A percentile compares a stretch with the other conserved stretches of the same genome.
phyloP scores from a whole-genome alignment of 2,888 invertebrate genomes.

The Cephus pygmeus region DNA sequence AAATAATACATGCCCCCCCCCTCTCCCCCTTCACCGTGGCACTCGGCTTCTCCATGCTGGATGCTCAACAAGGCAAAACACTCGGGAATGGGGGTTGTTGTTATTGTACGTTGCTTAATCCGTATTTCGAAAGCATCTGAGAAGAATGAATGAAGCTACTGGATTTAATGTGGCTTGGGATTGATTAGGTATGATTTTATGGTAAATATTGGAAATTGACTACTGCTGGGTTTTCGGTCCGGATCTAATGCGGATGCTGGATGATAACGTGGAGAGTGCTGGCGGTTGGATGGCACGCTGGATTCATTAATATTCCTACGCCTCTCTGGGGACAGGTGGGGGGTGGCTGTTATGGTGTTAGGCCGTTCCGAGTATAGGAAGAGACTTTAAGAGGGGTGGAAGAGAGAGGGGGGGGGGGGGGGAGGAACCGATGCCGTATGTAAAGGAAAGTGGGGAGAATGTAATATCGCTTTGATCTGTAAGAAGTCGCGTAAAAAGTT shows the following conservation, averaged over 20 bases:
- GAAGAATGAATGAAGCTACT: neutral
- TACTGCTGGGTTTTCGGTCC: neutral
- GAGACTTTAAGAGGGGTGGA: neutral
- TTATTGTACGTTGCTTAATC: neutral
- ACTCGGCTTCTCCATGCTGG: neutral
- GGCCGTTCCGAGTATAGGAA: neutral
- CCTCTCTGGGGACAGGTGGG: neutral
- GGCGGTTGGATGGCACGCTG: neutral
- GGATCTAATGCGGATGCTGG: neutral
- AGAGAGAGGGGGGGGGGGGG: no score
- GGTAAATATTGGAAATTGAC: neutral
- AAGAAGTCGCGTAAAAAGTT: neutral
- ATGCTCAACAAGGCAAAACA: neutral
- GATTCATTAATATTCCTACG: neutral
- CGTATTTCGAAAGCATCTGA: neutral
- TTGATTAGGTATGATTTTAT: neutral
- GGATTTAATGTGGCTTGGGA: neutral
- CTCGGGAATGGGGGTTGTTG: neutral
- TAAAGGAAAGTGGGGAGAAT: neutral
- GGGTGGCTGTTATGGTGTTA: neutral
- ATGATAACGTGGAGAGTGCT: neutral
- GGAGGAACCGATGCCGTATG: neutral
- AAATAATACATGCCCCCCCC: neutral
- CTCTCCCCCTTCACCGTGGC: neutral
- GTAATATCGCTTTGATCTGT: constrained; percentile 1